Percentiles rank a stretch among this genome's conserved stretches.
These are phyloP conservation scores for Aphaenogaster rudis DNA, from an alignment of 1,140 invertebrate genomes.

Conservation along the genomic window DNA sequence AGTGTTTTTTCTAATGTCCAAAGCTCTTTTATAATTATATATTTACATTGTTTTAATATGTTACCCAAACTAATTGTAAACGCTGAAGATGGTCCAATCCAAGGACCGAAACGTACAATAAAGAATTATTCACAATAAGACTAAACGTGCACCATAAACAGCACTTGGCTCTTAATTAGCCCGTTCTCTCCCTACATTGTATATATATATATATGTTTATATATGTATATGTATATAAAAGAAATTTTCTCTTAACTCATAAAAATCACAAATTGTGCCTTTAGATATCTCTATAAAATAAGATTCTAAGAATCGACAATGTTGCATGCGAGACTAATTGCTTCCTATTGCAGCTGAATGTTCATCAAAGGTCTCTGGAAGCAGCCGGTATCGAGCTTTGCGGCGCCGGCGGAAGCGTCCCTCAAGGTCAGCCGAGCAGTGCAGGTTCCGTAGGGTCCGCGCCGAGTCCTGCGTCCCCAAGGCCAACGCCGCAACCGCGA, in stretches of 20 bases:
- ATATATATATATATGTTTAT: too few species aligned
- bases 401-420: conserved; percentile 83
- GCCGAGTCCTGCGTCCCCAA: conserved; percentile 85
- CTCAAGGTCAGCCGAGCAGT: conserved; percentile 85
- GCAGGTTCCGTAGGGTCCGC: conserved; percentile 86
- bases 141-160: too few species aligned
- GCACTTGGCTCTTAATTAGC: too few species aligned
- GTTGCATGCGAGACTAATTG: conserved; percentile 5
- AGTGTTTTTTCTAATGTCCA: too few species aligned
- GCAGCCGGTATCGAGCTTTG: conserved; percentile 85
- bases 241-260: not conserved
- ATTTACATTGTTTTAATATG: too few species aligned
- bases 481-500: conserved; percentile 84
- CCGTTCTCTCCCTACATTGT: too few species aligned
- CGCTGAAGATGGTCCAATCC: too few species aligned
- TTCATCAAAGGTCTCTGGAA: conserved; percentile 85
- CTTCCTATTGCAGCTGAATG: conserved; percentile 83
- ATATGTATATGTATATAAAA: not conserved
- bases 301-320: not conserved
- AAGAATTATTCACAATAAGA: too few species aligned
- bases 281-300: not conserved
- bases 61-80: too few species aligned
- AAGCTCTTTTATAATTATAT: too few species aligned
- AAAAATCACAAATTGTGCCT: not conserved
- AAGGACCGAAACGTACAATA: too few species aligned